Percentiles rank a stretch among this genome's conserved stretches.
phyloP scores from a whole-genome alignment of 2,113 vertebrate genomes.

The Elanus axillaris region DNA sequence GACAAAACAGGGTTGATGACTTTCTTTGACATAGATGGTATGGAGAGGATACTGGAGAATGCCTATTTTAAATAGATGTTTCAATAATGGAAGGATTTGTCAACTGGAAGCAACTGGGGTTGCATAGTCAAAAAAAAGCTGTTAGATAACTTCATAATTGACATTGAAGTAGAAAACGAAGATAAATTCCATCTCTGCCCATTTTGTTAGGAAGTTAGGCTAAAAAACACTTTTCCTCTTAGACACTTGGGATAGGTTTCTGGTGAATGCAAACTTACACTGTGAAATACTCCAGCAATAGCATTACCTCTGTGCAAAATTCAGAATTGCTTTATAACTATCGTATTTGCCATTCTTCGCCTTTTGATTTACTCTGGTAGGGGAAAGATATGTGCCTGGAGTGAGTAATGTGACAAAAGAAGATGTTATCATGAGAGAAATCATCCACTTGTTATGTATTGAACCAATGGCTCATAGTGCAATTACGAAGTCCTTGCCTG shows the following conservation, averaged over 20 bases:
- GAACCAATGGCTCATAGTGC: conserved; percentile 97
- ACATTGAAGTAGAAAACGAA: background rate
- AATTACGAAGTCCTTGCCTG: conserved; percentile 89
- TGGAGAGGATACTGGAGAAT: background rate
- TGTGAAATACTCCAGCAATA: background rate
- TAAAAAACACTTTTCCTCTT: background rate
- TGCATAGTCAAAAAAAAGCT: background rate
- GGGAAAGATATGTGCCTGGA: conserved; percentile 92
- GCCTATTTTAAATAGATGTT: background rate
- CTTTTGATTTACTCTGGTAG: conserved; percentile 65
- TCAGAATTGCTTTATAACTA: background rate
- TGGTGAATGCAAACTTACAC: background rate
- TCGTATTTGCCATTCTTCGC: background rate
- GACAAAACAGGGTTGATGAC: background rate
- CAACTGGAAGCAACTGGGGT: background rate
- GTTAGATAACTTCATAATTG: background rate
- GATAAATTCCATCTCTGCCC: background rate
- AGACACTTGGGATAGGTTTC: background rate
- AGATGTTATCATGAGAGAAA: conserved; percentile 92
- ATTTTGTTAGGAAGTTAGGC: background rate
- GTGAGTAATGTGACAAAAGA: conserved; percentile 91
- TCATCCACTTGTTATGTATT: conserved; percentile 93
- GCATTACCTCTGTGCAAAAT: background rate
- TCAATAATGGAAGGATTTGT: background rate
- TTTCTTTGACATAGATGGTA: background rate